These are phyloP conservation scores for Colletes gigas DNA, from an alignment of 1,140 invertebrate genomes.

Conservation along the genomic window DNA sequence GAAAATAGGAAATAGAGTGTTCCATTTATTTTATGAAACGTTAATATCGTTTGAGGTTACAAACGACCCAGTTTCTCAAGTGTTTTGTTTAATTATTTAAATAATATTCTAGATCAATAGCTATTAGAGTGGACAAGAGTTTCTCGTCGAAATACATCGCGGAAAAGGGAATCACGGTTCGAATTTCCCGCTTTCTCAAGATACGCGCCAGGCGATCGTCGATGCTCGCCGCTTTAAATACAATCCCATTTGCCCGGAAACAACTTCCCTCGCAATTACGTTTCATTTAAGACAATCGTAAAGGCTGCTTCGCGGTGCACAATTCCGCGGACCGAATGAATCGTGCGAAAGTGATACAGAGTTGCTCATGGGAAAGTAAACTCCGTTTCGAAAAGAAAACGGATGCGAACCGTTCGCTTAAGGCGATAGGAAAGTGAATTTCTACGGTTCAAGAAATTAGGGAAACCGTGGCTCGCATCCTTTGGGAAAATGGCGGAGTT, in stretches of 20 bases:
- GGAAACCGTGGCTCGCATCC: no score
- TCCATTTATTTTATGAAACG: no score
- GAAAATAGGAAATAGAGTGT: no score
- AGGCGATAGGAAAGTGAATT: no score
- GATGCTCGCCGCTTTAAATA: slow-evolving; percentile 26
- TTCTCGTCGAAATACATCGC: neutral
- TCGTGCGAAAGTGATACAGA: slow-evolving; percentile 12
- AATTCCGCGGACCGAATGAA: neutral
- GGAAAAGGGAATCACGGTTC: neutral
- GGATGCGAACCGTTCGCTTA: no score
- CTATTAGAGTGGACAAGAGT: no score
- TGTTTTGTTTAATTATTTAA: no score
- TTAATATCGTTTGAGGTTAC: no score
- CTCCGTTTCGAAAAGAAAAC: neutral
- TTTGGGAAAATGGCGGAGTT: no score
- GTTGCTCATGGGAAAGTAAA: neutral
- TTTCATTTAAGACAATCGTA: slow-evolving; percentile 19
- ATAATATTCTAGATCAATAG: no score
- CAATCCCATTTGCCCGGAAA: neutral
- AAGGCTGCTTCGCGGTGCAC: neutral
- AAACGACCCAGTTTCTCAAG: no score
- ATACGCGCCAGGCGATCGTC: slow-evolving; percentile 15
- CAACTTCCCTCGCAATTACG: slow-evolving; percentile 26
- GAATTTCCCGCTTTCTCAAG: slow-evolving; percentile 11
- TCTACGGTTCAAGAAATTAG: no score